phyloP scores from a whole-genome alignment of 2,797 vertebrate species.

The Galagoides demidoff region DNA sequence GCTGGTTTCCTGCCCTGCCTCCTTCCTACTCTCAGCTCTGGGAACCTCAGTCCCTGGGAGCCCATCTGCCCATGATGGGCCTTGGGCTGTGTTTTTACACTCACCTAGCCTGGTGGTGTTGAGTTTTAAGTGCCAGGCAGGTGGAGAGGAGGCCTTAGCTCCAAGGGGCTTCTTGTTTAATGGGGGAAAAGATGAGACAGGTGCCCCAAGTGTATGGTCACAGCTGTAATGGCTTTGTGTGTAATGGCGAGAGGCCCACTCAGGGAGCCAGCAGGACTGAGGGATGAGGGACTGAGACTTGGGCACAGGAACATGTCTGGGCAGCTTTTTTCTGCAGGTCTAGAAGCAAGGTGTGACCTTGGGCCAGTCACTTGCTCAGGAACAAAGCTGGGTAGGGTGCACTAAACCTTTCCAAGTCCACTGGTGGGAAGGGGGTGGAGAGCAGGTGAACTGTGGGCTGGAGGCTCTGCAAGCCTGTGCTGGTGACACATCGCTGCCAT shows the following conservation, averaged over 20 bases:
- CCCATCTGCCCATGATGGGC: constrained; percentile 29
- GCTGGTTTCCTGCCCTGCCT: neutral
- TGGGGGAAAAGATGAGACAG: neutral
- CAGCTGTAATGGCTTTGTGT: neutral
- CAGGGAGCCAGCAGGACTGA: neutral
- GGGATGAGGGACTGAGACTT: too few species aligned
- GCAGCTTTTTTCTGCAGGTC: neutral
- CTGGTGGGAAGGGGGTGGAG: neutral
- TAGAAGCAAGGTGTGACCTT: neutral
- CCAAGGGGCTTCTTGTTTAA: neutral
- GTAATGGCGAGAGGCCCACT: neutral
- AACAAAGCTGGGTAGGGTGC: neutral
- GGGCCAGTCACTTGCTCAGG: constrained; percentile 37
- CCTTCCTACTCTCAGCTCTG: neutral
- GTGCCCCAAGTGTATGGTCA: neutral
- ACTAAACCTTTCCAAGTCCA: neutral
- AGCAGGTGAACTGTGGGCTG: neutral
- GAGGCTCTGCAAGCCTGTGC: neutral
- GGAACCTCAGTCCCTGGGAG: neutral
- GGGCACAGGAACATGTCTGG: neutral
- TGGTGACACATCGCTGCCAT: neutral
- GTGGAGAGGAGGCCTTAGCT: neutral
- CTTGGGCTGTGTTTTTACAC: neutral
- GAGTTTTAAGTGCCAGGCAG: neutral
- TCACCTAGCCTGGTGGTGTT: neutral